phyloP scores from a whole-genome alignment of 2,888 invertebrate species.

The Meteorus colon region DNA sequence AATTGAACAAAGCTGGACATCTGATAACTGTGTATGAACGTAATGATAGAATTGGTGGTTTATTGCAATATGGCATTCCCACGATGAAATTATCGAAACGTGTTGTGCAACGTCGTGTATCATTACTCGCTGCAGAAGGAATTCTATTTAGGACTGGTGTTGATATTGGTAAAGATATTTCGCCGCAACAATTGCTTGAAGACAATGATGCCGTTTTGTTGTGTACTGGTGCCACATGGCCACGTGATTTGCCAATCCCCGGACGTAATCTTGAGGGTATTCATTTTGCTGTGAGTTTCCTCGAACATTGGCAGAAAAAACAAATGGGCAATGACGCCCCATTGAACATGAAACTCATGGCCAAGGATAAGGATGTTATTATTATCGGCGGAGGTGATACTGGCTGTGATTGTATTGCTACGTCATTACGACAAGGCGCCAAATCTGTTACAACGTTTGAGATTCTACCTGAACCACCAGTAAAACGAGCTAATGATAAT shows the following conservation, averaged over 20 bases:
- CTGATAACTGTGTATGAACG: slow-evolving; percentile 97
- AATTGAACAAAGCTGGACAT: slow-evolving; percentile 97
- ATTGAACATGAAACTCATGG: slow-evolving; percentile 77
- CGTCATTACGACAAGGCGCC: slow-evolving; percentile 94
- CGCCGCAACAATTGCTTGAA: slow-evolving; percentile 76
- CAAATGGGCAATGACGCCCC: slow-evolving; percentile 82
- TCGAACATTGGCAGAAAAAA: slow-evolving; percentile 97
- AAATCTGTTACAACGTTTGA: slow-evolving; percentile 95
- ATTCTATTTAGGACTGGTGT: slow-evolving; percentile 91
- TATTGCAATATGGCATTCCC: slow-evolving; percentile 98
- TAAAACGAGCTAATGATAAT: slow-evolving; percentile 87
- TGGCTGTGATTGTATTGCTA: slow-evolving; percentile 98
- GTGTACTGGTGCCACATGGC: slow-evolving; percentile 97
- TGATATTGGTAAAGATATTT: slow-evolving; percentile 93
- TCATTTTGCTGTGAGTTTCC: slow-evolving; percentile 98
- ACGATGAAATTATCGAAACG: slow-evolving; percentile 98
- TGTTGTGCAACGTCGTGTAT: slow-evolving; percentile 91
- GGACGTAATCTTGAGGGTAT: slow-evolving; percentile 94
- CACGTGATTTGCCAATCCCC: slow-evolving; percentile 89
- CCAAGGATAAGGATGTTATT: slow-evolving; percentile 95
- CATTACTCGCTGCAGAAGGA: slow-evolving; percentile 91
- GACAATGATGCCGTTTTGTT: slow-evolving; percentile 87
- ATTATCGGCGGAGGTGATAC: slow-evolving; percentile 92
- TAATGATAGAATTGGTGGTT: slow-evolving; percentile 95
- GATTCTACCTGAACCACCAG: slow-evolving; percentile 94